Percentiles rank a stretch among this genome's conserved stretches.
phyloP scores from a whole-genome alignment of 1,140 invertebrate genomes.

The Archivesica marissinica region DNA sequence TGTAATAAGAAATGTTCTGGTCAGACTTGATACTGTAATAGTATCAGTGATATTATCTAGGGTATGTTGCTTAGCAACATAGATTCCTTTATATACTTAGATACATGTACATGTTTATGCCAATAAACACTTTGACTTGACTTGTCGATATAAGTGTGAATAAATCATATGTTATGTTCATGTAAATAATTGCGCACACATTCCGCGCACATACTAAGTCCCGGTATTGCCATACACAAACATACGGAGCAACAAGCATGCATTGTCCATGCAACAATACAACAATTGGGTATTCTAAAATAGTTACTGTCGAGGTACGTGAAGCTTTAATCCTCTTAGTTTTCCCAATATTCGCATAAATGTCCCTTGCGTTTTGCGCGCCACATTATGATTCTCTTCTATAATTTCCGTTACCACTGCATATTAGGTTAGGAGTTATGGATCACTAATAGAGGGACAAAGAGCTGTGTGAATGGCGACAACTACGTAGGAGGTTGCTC shows the following conservation, averaged over 20 bases:
- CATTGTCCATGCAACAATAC: neutral
- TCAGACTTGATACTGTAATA: too few relatives aligned
- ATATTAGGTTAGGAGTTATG: constrained; percentile 3
- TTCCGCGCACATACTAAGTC: neutral
- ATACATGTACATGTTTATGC: too few relatives aligned
- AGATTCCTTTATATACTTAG: too few relatives aligned
- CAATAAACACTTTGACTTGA: too few relatives aligned
- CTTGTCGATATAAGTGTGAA: too few relatives aligned
- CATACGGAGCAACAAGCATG: neutral
- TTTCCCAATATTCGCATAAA: neutral
- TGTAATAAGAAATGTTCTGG: too few relatives aligned
- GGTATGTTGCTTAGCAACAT: too few relatives aligned
- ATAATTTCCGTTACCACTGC: neutral
- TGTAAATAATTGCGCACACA: neutral
- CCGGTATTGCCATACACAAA: neutral
- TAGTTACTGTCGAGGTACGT: neutral
- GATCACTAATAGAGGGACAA: too few relatives aligned
- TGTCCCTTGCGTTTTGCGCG: neutral
- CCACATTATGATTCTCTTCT: neutral
- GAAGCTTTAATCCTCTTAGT: neutral
- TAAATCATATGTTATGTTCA: too few relatives aligned
- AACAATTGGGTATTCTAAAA: neutral
- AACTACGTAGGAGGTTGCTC: too few relatives aligned
- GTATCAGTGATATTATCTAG: too few relatives aligned
- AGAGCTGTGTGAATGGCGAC: too few relatives aligned